A percentile compares a stretch with the other conserved stretches of the same genome.
Conservation (phyloP, 2,113 vertebrate genomes). For the Antigone vipio region DNA sequence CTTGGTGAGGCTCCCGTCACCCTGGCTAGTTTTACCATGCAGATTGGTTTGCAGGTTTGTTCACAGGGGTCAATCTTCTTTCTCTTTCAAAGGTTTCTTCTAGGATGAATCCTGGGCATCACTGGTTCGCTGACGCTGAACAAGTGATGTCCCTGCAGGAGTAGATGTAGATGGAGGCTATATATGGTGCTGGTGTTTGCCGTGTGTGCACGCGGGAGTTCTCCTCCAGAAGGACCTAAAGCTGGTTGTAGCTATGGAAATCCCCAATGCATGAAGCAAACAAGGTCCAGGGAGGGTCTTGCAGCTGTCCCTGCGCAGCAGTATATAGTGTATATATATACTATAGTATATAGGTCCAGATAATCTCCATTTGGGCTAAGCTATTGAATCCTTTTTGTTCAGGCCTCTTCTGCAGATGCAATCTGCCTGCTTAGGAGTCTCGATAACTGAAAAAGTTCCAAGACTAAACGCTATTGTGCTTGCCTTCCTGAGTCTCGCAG, state of each 20-base stretch:
- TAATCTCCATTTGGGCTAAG: not conserved
- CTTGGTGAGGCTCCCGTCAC: not conserved
- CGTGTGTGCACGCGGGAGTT: not conserved
- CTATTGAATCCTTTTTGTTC: not conserved
- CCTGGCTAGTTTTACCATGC: not conserved
- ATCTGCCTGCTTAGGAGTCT: not conserved
- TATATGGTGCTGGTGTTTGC: not conserved
- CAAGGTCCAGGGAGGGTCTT: not conserved
- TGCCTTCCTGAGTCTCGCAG: not conserved
- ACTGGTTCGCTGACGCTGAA: not conserved
- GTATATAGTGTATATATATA: not conserved
- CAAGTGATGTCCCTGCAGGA: constrained; percentile 20
- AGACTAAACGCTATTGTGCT: not conserved
- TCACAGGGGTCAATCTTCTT: constrained; percentile 19
- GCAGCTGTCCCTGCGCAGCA: not conserved
- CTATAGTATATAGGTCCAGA: not conserved
- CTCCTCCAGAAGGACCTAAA: not conserved
- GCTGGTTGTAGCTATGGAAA: not conserved
- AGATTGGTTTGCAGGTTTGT: constrained; percentile 8
- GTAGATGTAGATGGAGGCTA: not conserved
- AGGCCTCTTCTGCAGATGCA: not conserved
- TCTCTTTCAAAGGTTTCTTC: constrained; percentile 1
- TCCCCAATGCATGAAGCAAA: not conserved
- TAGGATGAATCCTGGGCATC: constrained; percentile 17
- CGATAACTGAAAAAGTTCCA: not conserved